Evolutionary conservation across 2,888 invertebrate genomes (phyloP), one percentile per base, ranked within the genome.

Genomic region (Slavum lentiscoides): DNA sequence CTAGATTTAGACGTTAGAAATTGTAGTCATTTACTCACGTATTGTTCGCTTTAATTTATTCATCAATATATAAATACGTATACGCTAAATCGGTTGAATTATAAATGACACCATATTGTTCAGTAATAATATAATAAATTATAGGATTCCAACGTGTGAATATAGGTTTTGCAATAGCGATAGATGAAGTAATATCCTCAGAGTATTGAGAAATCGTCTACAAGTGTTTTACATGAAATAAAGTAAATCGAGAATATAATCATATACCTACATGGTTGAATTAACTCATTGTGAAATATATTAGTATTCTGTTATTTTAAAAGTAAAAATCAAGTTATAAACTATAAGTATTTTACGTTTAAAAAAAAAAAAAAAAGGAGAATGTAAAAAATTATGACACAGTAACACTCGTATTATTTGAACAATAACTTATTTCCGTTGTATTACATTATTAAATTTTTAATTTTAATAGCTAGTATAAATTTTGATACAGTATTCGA

Each of bases 61-160:
- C 13, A 13, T 49, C 49, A 11, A 49, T 49, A 49, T 15, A 11
- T 49, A 13, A 13, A 13, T 66, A 66, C 19, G 39, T 39, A 23
- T 37, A 19, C 17, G n/a, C 23, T 49, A 9, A 2, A 15, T 13
- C 49, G 49, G 49, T 49, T 23, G 13, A 73, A 49, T 49, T 49
- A 43, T 30, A 73, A 73, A 30, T 62, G 49, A 49, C 30, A 61
- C 49, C 19, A 15, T 49, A 49, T 23, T 49, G 43, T 62, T 73
- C 61, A 39, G 59, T 59, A 72, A 39, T 72, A 59, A 9, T 59
- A 68, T 21, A 61, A 43, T 61, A 43, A 61, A 73, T 61, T 73
- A 61, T 43, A 19, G 61, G 21, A 73, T 19, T 61, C 73, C 19
- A 11, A 73, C 61, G 61, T 23, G 70, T 39, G 70, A 72, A 9